Evolutionary conservation across 2,797 vertebrate species (phyloP), one percentile per base, ranked within the genome.

Genomic region (Gymnothorax reevesii): DNA sequence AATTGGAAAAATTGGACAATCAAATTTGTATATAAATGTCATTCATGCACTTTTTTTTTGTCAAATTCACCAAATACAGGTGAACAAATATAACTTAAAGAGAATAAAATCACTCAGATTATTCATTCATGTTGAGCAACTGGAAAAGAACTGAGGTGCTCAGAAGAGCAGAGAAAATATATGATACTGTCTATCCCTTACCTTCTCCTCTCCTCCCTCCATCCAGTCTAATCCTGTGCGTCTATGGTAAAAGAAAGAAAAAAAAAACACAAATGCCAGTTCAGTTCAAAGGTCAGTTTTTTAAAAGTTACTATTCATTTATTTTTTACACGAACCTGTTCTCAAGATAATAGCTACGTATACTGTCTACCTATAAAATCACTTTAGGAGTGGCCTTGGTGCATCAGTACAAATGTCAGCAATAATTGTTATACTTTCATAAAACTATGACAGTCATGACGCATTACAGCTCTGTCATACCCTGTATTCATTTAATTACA

Each of bases 11-110:
- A 57, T 73, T 42, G 33, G 33, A 22, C 55, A 52, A 55, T 15
- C 66, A 2, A 52, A 57, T 42, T 57, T 49, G 84, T 22, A 84
- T 71, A 84, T 84, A 27, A n/a, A 84, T 84, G 66, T 84, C 64
- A 84, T 84, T 73, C n/a, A 71, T 9, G 10, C 22, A 13, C 33
- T 20, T 62, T 54, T 25, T 22, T 59, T 69, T 20, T 62, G 25
- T 25, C 42, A 7, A 73, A 73, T 13, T n/a, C 17, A 66, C 57
- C 12, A 55, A 22, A 57, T 25, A 52, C 22, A 49, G 84, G 84
- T 49, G 20, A 22, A 82, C 52, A 54, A 55, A 71, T 69, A 52
- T 33, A 15, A 42, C 83, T 59, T 27, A 64, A 64, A 64, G 60
- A n/a, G 33, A 20, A 54, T 42, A 25, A 5, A 3, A 49, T 27